A percentile compares a stretch with the other conserved stretches of the same genome.
Evolutionary conservation across 2,888 invertebrate genomes (phyloP).

Genomic region (Venusia cambrica): DNA sequence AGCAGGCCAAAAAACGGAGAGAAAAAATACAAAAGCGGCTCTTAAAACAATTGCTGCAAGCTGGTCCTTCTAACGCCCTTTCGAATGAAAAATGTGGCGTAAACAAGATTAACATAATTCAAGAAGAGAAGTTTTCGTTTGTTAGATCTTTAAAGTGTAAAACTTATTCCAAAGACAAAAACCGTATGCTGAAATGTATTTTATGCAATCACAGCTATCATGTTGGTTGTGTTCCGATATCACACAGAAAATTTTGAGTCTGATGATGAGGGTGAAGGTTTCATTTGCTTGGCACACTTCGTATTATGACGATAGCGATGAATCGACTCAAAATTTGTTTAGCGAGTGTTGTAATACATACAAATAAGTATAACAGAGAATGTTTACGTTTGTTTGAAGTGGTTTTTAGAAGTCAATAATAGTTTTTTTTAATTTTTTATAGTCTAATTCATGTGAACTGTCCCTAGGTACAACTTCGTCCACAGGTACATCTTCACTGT

Average conservation of each 20-base stretch:
- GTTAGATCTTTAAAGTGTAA: slow-evolving; percentile 4
- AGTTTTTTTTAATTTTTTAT: slow-evolving; percentile 10
- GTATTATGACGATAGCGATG: slow-evolving; percentile 14
- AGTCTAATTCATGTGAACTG: slow-evolving; percentile 10
- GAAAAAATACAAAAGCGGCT: too few relatives aligned
- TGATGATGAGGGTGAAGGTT: slow-evolving; percentile 14
- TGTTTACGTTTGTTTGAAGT: slow-evolving; percentile 11
- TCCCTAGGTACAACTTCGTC: slow-evolving; percentile 18
- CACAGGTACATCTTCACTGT: too few relatives aligned
- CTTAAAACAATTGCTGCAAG: too few relatives aligned
- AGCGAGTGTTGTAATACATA: slow-evolving; percentile 14
- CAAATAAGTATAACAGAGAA: slow-evolving; percentile 7
- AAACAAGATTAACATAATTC: background rate
- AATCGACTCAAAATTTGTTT: slow-evolving; percentile 16
- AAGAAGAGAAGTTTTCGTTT: background rate
- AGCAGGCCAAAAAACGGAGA: too few relatives aligned
- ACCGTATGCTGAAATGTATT: slow-evolving; percentile 19
- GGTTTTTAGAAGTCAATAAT: background rate
- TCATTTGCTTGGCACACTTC: slow-evolving; percentile 12
- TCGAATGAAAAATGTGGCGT: background rate
- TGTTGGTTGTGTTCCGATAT: slow-evolving; percentile 18
- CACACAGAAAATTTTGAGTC: too few relatives aligned
- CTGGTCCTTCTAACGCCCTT: background rate
- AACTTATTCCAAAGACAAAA: slow-evolving; percentile 14
- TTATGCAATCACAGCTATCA: slow-evolving; percentile 17